Conservation (phyloP, 2,888 invertebrate species). For the Hoplodrina ambigua region DNA sequence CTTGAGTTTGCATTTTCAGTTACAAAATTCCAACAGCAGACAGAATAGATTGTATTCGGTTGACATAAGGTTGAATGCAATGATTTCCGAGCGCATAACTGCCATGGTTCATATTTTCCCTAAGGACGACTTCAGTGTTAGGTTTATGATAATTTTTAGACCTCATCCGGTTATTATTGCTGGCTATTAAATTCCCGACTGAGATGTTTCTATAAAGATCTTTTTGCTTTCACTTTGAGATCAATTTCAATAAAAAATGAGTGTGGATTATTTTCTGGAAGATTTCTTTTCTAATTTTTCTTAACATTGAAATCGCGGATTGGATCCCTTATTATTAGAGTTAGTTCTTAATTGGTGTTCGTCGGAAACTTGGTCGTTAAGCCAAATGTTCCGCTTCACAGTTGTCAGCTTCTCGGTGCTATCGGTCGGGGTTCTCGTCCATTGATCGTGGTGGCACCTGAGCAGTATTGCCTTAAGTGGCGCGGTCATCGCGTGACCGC, state of each 20-base stretch:
- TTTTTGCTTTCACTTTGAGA: constrained; percentile 58
- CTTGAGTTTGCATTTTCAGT: constrained; percentile 36
- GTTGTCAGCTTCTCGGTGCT: neutral
- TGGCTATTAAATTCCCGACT: constrained; percentile 75
- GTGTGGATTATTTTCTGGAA: constrained; percentile 48
- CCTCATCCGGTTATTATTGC: constrained; percentile 77
- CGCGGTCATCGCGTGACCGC: constrained; percentile 49
- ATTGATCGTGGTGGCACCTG: constrained; percentile 39
- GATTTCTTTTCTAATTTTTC: constrained; percentile 30
- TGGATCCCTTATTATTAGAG: constrained; percentile 1
- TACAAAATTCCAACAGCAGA: constrained; percentile 52
- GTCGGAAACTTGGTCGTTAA: neutral
- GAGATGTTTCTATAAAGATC: constrained; percentile 71
- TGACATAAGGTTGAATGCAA: constrained; percentile 44
- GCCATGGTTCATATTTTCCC: constrained; percentile 63
- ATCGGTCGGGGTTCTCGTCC: neutral
- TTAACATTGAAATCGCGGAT: constrained; percentile 23
- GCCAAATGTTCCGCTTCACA: neutral
- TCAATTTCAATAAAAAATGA: constrained; percentile 61
- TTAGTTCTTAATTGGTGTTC: constrained; percentile 14
- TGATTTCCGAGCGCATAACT: neutral
- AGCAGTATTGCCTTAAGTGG: constrained; percentile 37
- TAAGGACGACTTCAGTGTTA: constrained; percentile 74
- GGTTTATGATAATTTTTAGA: constrained; percentile 79
- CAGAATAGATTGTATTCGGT: constrained; percentile 43